Conservation (phyloP, 2,113 vertebrate genomes). For the Ictalurus furcatus region DNA sequence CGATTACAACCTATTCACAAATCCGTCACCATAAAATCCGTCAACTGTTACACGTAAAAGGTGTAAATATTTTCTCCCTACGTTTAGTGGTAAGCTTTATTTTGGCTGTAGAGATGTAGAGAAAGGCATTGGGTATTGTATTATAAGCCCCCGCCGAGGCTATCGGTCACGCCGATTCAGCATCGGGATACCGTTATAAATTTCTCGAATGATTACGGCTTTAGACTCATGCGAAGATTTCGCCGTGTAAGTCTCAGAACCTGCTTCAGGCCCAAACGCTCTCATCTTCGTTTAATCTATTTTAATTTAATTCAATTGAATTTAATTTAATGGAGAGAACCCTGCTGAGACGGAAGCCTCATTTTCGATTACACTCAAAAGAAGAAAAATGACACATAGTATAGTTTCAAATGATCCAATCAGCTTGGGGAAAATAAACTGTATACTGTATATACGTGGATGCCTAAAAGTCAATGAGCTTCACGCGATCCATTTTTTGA, state of each 20-base stretch:
- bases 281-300: conserved; percentile 3
- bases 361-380: not conserved
- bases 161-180: not conserved
- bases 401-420: not conserved
- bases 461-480: not conserved
- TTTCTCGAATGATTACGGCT: not conserved
- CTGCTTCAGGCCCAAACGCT: not conserved
- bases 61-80: not conserved
- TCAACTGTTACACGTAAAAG: too few species aligned
- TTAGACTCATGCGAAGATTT: not conserved
- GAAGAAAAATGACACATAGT: not conserved
- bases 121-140: not conserved
- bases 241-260: not conserved
- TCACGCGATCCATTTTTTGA: not conserved
- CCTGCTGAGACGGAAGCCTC: conserved; percentile 2
- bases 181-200: not conserved
- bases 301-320: not conserved
- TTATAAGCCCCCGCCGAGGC: not conserved
- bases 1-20: not conserved
- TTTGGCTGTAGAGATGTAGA: not conserved
- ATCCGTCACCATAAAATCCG: too few species aligned
- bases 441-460: not conserved
- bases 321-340: not conserved
- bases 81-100: not conserved
- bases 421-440: not conserved